Base-by-base conservation (phyloP, 2,888 invertebrate species). In the Frankliniella fusca region DNA sequence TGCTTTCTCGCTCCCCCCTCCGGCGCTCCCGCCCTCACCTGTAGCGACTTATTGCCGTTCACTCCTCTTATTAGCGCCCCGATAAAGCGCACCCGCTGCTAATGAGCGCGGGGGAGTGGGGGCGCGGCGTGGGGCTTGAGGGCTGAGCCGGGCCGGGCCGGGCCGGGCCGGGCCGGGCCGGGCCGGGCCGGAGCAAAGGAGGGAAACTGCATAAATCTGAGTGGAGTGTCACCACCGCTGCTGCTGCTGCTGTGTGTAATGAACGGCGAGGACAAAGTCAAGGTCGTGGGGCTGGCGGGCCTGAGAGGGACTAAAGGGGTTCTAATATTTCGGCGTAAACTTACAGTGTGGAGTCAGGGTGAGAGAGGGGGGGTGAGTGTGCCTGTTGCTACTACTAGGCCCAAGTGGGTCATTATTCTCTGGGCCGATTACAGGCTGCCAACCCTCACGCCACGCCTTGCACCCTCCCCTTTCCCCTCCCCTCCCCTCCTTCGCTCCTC, bases 351-450 rank as follows among this genome's bases (percentile, higher is more conserved):
- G 23, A n/a, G 70, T 7, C 23, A 11, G 70, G 3, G 54, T 2
- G 54, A 15, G 54, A 12, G 54, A 12, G 54, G 2, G 54, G 5
- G 54, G 54, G 15, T 10, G n/a, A 9, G 20, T 3, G 70, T 23
- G 70, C 70, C 70, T 70, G 70, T 70, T 70, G 70, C 70, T 70
- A n/a, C 70, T 70, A n/a, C 65, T 65, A 23, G 70, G 70, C 70
- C 70, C 70, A 70, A 70, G 70, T 8, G 70, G n/a, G n/a, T 70
- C 70, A 70, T 70, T 70, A 70, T 70, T 70, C 70, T 70, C 70
- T 23, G 23, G 70, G 70, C 70, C 70, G 70, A 70, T 70, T 70
- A 70, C 70, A 70, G 70, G 23, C n/a, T n/a, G 70, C 70, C 70
- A 20, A 12, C 70, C 9, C 70, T 7, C 65, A 23, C 70, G 54